Conservation (phyloP, 2,797 vertebrate species). For the Capromys pilorides region DNA sequence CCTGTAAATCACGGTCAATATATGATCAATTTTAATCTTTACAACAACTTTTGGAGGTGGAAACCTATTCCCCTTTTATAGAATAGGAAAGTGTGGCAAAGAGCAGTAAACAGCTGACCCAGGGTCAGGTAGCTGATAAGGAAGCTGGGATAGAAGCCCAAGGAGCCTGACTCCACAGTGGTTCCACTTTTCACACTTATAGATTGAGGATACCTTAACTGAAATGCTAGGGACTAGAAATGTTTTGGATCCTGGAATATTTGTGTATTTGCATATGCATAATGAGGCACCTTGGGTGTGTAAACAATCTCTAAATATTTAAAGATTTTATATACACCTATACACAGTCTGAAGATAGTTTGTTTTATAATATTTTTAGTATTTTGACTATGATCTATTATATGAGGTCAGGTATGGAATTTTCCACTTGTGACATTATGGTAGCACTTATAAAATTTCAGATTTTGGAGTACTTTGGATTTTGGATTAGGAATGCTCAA, state of each 20-base stretch:
- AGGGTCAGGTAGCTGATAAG: not conserved
- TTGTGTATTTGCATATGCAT: not conserved
- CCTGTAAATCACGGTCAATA: no score
- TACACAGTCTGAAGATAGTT: not conserved
- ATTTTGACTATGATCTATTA: not conserved
- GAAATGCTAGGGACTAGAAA: not conserved
- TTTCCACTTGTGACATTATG: not conserved
- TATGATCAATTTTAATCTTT: not conserved
- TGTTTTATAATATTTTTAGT: not conserved
- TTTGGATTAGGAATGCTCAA: not conserved
- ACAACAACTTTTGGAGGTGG: not conserved
- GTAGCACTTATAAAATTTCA: not conserved
- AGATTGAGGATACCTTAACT: not conserved
- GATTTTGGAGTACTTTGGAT: not conserved
- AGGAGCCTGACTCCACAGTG: not conserved
- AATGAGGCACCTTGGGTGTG: not conserved
- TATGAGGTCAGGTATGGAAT: not conserved
- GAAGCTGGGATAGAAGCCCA: not conserved
- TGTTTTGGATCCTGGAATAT: not conserved
- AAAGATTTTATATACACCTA: not conserved
- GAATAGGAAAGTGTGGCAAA: slow-evolving; percentile 14
- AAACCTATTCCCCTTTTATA: not conserved
- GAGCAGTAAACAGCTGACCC: not conserved
- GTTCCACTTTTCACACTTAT: not conserved
- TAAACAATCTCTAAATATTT: not conserved